Base-by-base conservation (phyloP, 92 coral and sea anemone species). In the Parazoanthus atlanticus region DNA sequence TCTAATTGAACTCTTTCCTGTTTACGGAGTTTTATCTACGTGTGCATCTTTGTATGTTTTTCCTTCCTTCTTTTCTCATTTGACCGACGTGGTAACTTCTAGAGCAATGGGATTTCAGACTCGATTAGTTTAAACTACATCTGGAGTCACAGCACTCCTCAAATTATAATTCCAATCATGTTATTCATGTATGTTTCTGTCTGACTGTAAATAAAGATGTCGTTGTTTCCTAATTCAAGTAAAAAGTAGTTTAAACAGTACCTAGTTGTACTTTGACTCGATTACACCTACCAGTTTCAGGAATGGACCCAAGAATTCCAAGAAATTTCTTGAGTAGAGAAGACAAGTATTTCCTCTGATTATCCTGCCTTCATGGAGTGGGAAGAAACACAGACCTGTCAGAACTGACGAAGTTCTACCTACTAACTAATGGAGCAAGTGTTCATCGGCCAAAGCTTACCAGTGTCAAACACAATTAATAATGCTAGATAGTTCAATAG, bases 291-390 rank as follows among this genome's bases (percentile, higher is more conserved):
- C 99, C 99, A 86, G 93, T 85, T 77, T 89, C 94, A 47, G 96
- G 91, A 66, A 97, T 93, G 6, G 97, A 88, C 34, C 94, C 94
- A 88, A 97, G 78, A 61, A 95, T 82, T 56, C 47, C 61, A 10
- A 97, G 91, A 77, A 95, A 97, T 89, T 91, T 93, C 90, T 95
- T 93, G 64, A 95, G 93, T 12, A 97, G 92, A 41, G 91, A 94
- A 36, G 99, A 95, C 80, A 97, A 84, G 76, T 88, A 97, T 13
- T 85, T 91, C 70, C 96, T 94, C 74, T 93, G 91, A 46, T 92
- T 92, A 28, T 97, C 94, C 70, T 90, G 91, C 88, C 99, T 97
- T 76, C 28, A 81, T 66, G 46, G 16, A 82, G 58, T 33, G 13
- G 46, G 28, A 78, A 74, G 9, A 41, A 46, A 25, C 5, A 13